Evolutionary conservation across 2,888 invertebrate genomes (phyloP).

Genomic region (Clepsis dumicolana): DNA sequence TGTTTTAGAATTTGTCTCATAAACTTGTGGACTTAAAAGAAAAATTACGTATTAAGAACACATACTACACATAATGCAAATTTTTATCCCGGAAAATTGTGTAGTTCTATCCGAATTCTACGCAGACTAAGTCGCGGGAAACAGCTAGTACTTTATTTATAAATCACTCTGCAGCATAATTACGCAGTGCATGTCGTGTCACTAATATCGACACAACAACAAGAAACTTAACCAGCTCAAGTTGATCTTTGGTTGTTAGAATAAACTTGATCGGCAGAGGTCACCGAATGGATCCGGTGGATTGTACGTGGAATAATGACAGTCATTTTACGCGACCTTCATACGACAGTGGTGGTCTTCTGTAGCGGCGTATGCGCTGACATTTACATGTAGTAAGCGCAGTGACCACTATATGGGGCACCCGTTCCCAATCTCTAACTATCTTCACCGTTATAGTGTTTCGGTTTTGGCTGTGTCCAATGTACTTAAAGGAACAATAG

Average conservation of each 20-base stretch:
- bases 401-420: background rate
- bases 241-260: background rate
- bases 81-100: too few relatives aligned
- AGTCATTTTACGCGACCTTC: constrained; percentile 73
- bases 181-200: background rate
- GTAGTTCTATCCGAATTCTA: too few relatives aligned
- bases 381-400: background rate
- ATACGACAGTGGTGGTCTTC: constrained; percentile 43
- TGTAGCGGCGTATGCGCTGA: background rate
- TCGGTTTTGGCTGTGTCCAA: too few relatives aligned
- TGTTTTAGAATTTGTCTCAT: too few relatives aligned
- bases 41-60: too few relatives aligned
- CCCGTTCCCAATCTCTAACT: too few relatives aligned
- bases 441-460: too few relatives aligned
- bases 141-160: too few relatives aligned
- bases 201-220: background rate
- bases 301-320: constrained; percentile 60
- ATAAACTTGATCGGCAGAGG: background rate
- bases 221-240: constrained; percentile 11
- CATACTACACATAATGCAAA: too few relatives aligned
- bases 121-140: too few relatives aligned
- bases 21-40: too few relatives aligned
- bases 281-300: constrained; percentile 34
- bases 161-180: background rate
- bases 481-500: too few relatives aligned